A percentile compares a stretch with the other conserved stretches of the same genome.
Conservation (phyloP, 2,113 vertebrate species). For the Lipophrys pholis region DNA sequence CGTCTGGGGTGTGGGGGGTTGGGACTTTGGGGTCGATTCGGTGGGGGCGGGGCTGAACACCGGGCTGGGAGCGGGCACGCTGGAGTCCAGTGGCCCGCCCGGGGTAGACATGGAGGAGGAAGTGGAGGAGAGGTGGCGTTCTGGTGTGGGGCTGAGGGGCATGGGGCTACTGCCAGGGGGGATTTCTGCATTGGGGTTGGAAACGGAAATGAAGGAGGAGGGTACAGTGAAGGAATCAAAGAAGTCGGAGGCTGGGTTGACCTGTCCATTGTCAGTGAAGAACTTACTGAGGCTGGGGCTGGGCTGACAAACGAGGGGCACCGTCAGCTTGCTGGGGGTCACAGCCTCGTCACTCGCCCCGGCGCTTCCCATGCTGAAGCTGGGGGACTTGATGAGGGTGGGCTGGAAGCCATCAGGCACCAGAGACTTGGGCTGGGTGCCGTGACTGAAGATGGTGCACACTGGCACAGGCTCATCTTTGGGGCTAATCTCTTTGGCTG, state of each 20-base stretch:
- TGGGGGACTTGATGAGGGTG: slow-evolving; percentile 96
- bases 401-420: slow-evolving; percentile 92
- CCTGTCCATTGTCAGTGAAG: slow-evolving; percentile 87
- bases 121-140: slow-evolving; percentile 80
- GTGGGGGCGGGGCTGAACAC: slow-evolving; percentile 56
- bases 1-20: slow-evolving; percentile 39
- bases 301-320: slow-evolving; percentile 90
- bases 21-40: slow-evolving; percentile 50
- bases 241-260: slow-evolving; percentile 92
- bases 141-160: slow-evolving; percentile 68
- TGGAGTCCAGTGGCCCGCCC: slow-evolving; percentile 61
- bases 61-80: slow-evolving; percentile 67
- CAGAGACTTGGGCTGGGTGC: slow-evolving; percentile 76
- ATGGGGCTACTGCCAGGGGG: slow-evolving; percentile 65
- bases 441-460: slow-evolving; percentile 96
- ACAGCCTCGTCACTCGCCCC: slow-evolving; percentile 71
- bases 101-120: slow-evolving; percentile 69
- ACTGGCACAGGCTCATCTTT: slow-evolving; percentile 86
- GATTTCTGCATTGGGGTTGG: slow-evolving; percentile 92
- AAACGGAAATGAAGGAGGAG: slow-evolving; percentile 94
- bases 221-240: slow-evolving; percentile 96
- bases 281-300: slow-evolving; percentile 98
- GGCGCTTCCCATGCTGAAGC: slow-evolving; percentile 85
- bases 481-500: slow-evolving; percentile 33
- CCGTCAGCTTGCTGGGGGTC: slow-evolving; percentile 82